phyloP scores from a whole-genome alignment of 2,888 invertebrate genomes.

The Plusia festucae region DNA sequence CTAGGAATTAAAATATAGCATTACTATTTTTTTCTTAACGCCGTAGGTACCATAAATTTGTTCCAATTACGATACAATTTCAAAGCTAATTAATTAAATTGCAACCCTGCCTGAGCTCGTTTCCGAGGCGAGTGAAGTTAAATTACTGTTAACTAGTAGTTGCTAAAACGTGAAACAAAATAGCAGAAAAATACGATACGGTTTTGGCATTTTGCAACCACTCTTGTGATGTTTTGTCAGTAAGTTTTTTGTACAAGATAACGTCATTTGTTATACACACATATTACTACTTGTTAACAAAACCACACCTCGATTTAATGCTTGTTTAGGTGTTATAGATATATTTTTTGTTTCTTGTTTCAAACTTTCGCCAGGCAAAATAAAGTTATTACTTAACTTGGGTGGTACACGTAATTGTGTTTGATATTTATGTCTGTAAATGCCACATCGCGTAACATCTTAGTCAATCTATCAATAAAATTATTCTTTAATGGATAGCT shows the following conservation, averaged over 20 bases:
- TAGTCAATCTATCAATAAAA: neutral
- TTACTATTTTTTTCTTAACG: slow-evolving; percentile 3
- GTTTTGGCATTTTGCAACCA: neutral
- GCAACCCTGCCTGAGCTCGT: slow-evolving; percentile 27
- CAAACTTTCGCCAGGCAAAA: neutral
- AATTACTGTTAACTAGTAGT: slow-evolving; percentile 39
- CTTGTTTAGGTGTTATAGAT: neutral
- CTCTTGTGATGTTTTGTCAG: neutral
- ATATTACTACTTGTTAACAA: too few relatives aligned
- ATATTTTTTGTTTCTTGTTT: neutral
- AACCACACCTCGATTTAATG: neutral
- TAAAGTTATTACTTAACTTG: neutral
- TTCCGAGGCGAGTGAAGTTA: slow-evolving; percentile 36
- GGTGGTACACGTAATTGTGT: neutral
- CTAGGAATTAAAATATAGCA: neutral
- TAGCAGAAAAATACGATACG: slow-evolving; percentile 25
- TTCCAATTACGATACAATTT: slow-evolving; percentile 31
- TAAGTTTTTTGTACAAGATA: neutral
- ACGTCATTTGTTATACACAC: neutral
- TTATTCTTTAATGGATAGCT: neutral
- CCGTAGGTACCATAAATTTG: slow-evolving; percentile 7
- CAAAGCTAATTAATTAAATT: slow-evolving; percentile 50
- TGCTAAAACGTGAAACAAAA: slow-evolving; percentile 35
- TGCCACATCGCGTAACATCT: slow-evolving; percentile 4
- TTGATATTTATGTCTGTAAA: neutral